Conservation (phyloP, 2,888 invertebrate genomes). For the Lasioglossum zephyrum region DNA sequence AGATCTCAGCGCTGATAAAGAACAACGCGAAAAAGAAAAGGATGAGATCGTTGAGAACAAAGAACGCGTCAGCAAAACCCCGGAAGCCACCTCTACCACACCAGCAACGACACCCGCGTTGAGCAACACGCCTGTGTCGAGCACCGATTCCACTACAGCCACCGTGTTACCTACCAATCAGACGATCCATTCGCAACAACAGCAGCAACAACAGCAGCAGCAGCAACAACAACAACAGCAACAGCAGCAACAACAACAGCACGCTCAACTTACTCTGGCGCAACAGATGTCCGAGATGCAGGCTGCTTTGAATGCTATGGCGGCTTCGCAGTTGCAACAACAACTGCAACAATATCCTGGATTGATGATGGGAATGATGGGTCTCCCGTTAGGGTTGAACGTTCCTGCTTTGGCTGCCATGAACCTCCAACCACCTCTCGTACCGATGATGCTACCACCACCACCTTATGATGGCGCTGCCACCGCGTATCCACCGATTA, state of each 20-base stretch:
- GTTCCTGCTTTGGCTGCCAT: conserved; percentile 94
- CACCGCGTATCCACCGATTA: conserved; percentile 80
- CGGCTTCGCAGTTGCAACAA: conserved; percentile 90
- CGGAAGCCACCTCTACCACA: conserved; percentile 86
- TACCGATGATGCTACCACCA: conserved; percentile 95
- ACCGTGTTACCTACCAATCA: conserved; percentile 72
- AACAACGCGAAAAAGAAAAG: conserved; percentile 81
- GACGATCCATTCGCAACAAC: conserved; percentile 75
- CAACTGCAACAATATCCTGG: conserved; percentile 95
- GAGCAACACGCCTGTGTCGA: conserved; percentile 87
- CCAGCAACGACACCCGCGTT: conserved; percentile 87
- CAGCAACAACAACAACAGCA: conserved; percentile 83
- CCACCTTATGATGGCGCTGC: conserved; percentile 89
- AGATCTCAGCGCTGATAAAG: conserved; percentile 80
- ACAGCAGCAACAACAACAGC: conserved; percentile 81
- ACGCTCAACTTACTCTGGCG: conserved; percentile 85
- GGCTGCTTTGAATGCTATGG: conserved; percentile 92
- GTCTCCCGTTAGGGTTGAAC: conserved; percentile 91
- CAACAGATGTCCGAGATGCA: conserved; percentile 94
- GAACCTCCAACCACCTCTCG: conserved; percentile 97
- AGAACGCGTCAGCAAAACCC: conserved; percentile 82
- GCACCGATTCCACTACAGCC: conserved; percentile 85
- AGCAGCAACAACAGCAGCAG: conserved; percentile 81
- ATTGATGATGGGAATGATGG: conserved; percentile 95
- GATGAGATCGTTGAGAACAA: conserved; percentile 81